A percentile compares a stretch with the other conserved stretches of the same genome.
These are phyloP conservation scores for Illadopsis cleaveri DNA, from an alignment of 2,113 vertebrate genomes.

Conservation along the genomic window DNA sequence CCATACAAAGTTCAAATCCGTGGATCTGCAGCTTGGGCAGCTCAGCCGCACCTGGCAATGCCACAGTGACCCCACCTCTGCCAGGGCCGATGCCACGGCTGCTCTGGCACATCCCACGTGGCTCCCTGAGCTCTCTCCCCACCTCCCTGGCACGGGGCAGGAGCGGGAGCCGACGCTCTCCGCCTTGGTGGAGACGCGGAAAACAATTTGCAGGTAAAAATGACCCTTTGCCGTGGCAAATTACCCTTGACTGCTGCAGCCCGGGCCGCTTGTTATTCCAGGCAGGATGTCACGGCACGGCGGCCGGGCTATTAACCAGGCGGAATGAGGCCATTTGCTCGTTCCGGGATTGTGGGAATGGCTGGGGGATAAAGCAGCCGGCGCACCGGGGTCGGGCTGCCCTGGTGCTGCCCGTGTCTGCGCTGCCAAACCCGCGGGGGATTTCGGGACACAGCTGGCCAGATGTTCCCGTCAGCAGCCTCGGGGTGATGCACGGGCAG, in stretches of 20 bases:
- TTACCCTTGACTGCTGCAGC: constrained; percentile 68
- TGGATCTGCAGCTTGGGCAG: not conserved
- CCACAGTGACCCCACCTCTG: accelerated
- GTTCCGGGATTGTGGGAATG: not conserved
- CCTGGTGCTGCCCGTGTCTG: not conserved
- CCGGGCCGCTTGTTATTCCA: constrained; percentile 58
- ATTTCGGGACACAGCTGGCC: not conserved
- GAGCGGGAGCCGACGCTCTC: not conserved
- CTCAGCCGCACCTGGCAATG: accelerated
- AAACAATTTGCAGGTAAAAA: constrained; percentile 70
- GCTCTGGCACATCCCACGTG: not conserved
- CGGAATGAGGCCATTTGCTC: constrained; percentile 54
- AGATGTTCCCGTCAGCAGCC: not conserved
- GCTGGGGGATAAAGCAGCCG: not conserved
- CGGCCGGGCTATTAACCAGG: constrained; percentile 53
- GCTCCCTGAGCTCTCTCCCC: not conserved
- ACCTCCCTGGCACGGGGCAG: accelerated
- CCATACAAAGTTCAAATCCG: accelerated
- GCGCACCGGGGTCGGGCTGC: accelerated
- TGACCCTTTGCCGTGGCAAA: constrained; percentile 60
- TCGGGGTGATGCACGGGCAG: accelerated
- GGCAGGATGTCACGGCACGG: constrained; percentile 39
- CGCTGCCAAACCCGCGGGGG: not conserved
- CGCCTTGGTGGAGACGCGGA: not conserved
- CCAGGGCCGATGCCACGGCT: not conserved